Base-by-base conservation (phyloP, 2,113 vertebrate species). In the Oreotrochilus melanogaster region DNA sequence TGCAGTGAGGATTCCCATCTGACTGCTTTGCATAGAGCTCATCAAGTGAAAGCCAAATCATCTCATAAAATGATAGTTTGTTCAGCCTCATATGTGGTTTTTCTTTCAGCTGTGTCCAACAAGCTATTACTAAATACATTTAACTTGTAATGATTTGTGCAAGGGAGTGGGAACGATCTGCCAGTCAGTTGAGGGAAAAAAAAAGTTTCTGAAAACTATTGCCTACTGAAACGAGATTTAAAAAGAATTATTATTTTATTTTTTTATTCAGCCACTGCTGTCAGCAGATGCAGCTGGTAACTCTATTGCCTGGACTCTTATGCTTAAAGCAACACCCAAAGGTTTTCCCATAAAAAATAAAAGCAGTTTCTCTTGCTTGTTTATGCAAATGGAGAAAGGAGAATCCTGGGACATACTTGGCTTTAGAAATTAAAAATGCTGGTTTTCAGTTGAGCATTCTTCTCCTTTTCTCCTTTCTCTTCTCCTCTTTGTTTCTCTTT, bases 31-130 rank as follows among this genome's bases (percentile, higher is more conserved):
- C 88, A 74, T 88, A 45, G 10, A 78, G 79, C 79, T 94, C 91
- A 96, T 92, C 88, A 93, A 85, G 56, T 53, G 60, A 91, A 89
- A 96, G 60, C 72, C 11, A 0, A 54, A 84, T 58, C 83, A 71
- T 64, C 53, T 80, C 76, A 43, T 81, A 81, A 93, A 91, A 50
- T 23, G 47, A 43, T 71, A 54, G 62, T 86, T 95, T 96, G 86
- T 87, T 96, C 79, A 86, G 64, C 64, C 56, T 92, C 43, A 24
- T 69, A 28, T 76, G 51, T 84, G 88, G 66, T 88, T 94, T 94
- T 93, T 93, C 90, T 86, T 92, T 96, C 79, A 86, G 64, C 82
- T 94, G 51, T 88, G 72, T 88, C 82, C 86, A 86, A 86, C 71
- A 88, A 94, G 75, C 71, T 93, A 78, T 90, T 89, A 88, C 47